Conservation (phyloP, 1,140 invertebrate genomes). For the Lordiphosa collinella region DNA sequence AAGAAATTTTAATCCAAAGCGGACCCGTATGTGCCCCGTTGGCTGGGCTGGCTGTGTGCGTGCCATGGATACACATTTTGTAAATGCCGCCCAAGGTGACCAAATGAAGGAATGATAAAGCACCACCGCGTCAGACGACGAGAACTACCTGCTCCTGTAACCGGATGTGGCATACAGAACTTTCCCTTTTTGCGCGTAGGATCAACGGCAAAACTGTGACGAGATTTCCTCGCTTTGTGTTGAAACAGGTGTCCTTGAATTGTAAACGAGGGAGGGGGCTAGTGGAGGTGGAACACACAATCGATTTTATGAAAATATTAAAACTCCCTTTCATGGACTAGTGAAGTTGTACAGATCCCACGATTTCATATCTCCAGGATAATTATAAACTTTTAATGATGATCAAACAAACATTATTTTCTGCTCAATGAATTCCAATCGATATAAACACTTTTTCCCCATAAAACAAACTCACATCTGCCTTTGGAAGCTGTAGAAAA, state of each 20-base stretch:
- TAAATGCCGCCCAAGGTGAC: slow-evolving; percentile 72
- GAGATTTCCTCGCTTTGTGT: slow-evolving; percentile 36
- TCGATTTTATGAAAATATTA: no score
- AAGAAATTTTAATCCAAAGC: slow-evolving; percentile 73
- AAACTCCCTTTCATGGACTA: no score
- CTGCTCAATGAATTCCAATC: no score
- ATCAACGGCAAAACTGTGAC: slow-evolving; percentile 32
- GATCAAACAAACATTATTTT: no score
- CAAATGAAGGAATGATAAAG: slow-evolving; percentile 63
- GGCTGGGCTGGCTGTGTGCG: slow-evolving; percentile 32
- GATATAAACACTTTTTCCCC: no score
- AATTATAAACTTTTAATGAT: no score
- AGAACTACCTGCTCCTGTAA: slow-evolving; percentile 35
- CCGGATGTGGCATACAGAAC: slow-evolving; percentile 56
- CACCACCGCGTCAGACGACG: slow-evolving; percentile 45
- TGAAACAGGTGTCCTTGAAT: slow-evolving; percentile 67
- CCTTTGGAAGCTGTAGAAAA: no score
- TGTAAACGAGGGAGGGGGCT: not conserved
- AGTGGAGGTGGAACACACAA: no score
- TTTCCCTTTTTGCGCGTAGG: slow-evolving; percentile 14
- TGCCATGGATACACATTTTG: slow-evolving; percentile 65
- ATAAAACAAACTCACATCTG: no score
- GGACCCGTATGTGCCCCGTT: slow-evolving; percentile 39
- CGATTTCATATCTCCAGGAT: no score
- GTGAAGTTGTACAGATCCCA: no score